These are phyloP conservation scores for Arbacia lixula DNA, from an alignment of 53 echinoderm and acorn worm species.

Conservation along the genomic window DNA sequence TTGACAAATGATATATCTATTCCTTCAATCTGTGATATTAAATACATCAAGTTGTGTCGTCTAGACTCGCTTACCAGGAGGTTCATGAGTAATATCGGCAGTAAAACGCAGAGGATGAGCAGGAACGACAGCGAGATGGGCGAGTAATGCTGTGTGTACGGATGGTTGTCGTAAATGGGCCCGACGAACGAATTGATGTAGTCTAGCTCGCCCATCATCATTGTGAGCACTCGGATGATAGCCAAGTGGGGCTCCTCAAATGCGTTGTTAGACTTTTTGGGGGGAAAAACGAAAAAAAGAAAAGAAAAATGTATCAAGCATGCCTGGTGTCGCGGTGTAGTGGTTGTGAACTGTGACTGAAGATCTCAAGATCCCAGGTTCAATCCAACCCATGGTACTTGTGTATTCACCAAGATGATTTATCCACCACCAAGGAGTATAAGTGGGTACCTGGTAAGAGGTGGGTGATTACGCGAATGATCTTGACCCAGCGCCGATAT, in stretches of 20 bases:
- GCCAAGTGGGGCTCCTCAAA: slow-evolving; percentile 60
- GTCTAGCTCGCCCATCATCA: slow-evolving; percentile 96
- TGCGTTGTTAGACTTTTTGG: slow-evolving; percentile 72
- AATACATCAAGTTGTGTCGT: no score
- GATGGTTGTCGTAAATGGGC: slow-evolving; percentile 61
- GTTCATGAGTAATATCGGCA: slow-evolving; percentile 94
- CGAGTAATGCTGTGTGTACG: slow-evolving; percentile 60
- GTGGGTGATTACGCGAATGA: no score
- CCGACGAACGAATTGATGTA: slow-evolving; percentile 86
- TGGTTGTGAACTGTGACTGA: no score
- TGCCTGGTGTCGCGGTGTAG: no score
- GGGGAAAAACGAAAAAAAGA: background rate
- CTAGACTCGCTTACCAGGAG: slow-evolving; percentile 77
- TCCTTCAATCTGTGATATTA: no score
- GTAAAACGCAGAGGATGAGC: slow-evolving; percentile 61
- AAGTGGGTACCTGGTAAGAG: no score
- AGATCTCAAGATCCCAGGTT: no score
- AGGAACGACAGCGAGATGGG: slow-evolving; percentile 63
- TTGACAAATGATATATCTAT: no score
- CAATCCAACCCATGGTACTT: no score
- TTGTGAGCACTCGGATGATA: slow-evolving; percentile 77
- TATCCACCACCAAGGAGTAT: no score
- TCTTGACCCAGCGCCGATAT: no score
- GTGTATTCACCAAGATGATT: no score
- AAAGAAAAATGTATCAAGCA: background rate